Percentiles rank a stretch among this genome's conserved stretches.
phyloP scores from a whole-genome alignment of 2,113 vertebrate genomes.

The Cololabis saira region DNA sequence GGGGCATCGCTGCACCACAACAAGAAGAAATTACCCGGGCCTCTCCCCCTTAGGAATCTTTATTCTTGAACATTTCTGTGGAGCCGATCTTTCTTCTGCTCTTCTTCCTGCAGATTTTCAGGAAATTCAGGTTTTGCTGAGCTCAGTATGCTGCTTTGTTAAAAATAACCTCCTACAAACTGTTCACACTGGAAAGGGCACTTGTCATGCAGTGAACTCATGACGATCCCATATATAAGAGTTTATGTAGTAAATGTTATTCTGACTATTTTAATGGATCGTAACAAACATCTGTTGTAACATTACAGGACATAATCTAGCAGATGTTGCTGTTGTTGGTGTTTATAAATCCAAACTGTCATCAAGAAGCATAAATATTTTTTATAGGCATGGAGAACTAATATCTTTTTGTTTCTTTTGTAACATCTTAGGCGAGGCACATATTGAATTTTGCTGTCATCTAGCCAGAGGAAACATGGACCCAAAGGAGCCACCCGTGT shows the following conservation, averaged over 20 bases:
- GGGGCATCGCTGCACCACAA: too few species aligned
- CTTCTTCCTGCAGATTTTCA: too few species aligned
- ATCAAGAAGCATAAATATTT: conserved; percentile 1
- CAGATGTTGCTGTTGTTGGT: too few species aligned
- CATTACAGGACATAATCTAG: not conserved
- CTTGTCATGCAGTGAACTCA: too few species aligned
- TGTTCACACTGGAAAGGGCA: not conserved
- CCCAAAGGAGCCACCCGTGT: conserved; percentile 80
- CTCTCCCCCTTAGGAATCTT: too few species aligned
- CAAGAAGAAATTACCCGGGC: too few species aligned
- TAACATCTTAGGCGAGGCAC: conserved; percentile 81
- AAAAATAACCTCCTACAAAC: not conserved
- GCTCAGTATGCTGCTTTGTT: not conserved
- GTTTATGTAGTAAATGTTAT: too few species aligned
- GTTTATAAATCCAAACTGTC: too few species aligned
- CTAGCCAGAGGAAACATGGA: conserved; percentile 87
- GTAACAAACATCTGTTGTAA: not conserved
- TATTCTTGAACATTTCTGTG: too few species aligned
- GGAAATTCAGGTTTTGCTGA: not conserved
- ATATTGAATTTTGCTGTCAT: conserved; percentile 95
- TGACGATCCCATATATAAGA: too few species aligned
- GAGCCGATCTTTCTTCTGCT: too few species aligned
- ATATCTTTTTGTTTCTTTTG: conserved; percentile 7
- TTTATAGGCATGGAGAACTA: not conserved
- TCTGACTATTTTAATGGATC: too few species aligned